phyloP scores from a whole-genome alignment of 2,113 vertebrate species.

The Carassius carassius region DNA sequence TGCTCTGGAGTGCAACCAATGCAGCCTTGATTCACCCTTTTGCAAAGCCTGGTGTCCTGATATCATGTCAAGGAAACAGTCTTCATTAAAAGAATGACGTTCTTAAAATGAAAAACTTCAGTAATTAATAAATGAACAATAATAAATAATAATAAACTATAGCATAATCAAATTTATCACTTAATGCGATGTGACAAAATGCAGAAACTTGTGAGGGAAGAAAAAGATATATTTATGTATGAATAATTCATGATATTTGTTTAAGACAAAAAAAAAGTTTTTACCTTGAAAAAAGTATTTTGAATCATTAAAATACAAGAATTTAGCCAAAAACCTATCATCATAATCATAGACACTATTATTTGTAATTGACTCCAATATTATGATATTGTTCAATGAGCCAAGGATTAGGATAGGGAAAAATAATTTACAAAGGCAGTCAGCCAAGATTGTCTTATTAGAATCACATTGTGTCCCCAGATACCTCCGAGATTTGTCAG shows the following conservation, averaged over 20 bases:
- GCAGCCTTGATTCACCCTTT: not conserved
- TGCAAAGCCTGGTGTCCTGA: not conserved
- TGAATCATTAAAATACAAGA: not conserved
- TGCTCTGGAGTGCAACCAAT: not conserved
- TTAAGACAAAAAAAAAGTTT: no score
- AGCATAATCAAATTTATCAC: not conserved
- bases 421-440: not conserved
- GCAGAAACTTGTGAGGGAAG: no score
- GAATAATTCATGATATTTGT: no score
- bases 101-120: not conserved
- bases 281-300: no score
- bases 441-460: not conserved
- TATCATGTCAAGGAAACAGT: not conserved
- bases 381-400: not conserved
- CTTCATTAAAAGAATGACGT: not conserved
- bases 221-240: no score
- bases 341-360: not conserved
- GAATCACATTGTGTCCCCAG: conserved; percentile 60
- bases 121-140: not conserved
- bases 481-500: conserved; percentile 74
- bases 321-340: not conserved
- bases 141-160: not conserved
- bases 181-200: no score
- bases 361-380: not conserved
- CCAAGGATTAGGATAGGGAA: not conserved